Evolutionary conservation across 2,888 invertebrate species (phyloP), one percentile per base, ranked within the genome.

Genomic region (Oxystoma pomonae): DNA sequence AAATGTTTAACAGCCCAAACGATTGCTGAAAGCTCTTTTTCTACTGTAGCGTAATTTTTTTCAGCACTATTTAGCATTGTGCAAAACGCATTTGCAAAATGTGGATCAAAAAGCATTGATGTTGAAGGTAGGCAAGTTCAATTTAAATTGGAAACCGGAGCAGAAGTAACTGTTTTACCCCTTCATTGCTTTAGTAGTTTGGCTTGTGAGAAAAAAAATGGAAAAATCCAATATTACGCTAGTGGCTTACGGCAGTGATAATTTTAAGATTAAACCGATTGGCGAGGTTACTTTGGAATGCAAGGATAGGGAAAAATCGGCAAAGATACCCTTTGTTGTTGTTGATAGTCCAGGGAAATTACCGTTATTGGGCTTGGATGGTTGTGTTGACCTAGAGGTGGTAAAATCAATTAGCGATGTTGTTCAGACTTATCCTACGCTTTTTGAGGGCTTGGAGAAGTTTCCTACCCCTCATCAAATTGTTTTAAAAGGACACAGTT

Each of bases 401-500:
- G 20, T 67, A 22, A 65, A 61, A 35, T 18, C 59, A 19, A 17
- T 65, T n/a, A n/a, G n/a, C n/a, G n/a, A n/a, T n/a, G n/a, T n/a
- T n/a, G n/a, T n/a, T n/a, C n/a, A n/a, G n/a, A n/a, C n/a, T n/a
- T n/a, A n/a, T n/a, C 49, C 9, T 53, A n/a, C n/a, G n/a, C n/a
- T 68, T 65, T 61, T 57, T 65, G 57, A 61, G 64, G 7, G 19
- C 67, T 9, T 62, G 65, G 52, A 59, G 57, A 16, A 65, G 67
- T 57, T 62, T 64, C 17, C 35, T n/a, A 52, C 20, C 66, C 60
- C 63, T 67, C 65, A 59, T 65, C 20, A 67, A 67, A 21, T 62
- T 59, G 1, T 58, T 67, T 18, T 67, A 68, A 57, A 59, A 59
- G 20, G 57, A 66, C 62, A 59, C 49, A 20, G 61, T 52, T 19